phyloP scores from a whole-genome alignment of 2,888 invertebrate species.

The Harpalus rubripes region DNA sequence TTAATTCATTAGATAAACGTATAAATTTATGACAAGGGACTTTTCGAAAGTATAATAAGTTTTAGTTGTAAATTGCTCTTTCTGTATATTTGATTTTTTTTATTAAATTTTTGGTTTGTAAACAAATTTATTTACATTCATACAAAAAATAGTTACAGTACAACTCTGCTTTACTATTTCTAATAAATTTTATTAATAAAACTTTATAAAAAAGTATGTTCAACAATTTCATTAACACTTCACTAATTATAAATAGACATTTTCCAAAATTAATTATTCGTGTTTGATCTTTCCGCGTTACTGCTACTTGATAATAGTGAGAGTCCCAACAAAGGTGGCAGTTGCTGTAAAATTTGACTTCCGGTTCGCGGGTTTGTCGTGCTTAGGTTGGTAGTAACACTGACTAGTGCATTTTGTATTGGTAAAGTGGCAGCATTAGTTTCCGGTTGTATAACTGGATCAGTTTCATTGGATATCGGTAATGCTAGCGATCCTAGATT shows the following conservation, averaged over 20 bases:
- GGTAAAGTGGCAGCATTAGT: constrained; percentile 68
- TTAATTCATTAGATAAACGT: constrained; percentile 36
- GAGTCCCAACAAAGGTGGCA: constrained; percentile 71
- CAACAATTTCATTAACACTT: constrained; percentile 9
- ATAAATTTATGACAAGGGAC: constrained; percentile 50
- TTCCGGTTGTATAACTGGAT: constrained; percentile 46
- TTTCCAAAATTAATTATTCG: background rate
- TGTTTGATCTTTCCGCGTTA: constrained; percentile 28
- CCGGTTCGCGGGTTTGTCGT: constrained; percentile 72
- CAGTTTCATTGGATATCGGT: constrained; percentile 69
- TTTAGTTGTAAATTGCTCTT: constrained; percentile 55
- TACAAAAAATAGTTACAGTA: constrained; percentile 34
- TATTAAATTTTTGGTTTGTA: constrained; percentile 64
- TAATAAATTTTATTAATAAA: constrained; percentile 8
- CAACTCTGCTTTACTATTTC: constrained; percentile 4
- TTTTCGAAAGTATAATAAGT: constrained; percentile 47
- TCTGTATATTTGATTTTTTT: constrained; percentile 62
- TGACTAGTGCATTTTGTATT: constrained; percentile 73
- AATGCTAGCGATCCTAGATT: constrained; percentile 75
- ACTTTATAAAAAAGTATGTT: background rate
- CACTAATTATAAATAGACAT: background rate
- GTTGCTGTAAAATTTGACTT: constrained; percentile 71
- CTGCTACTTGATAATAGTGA: constrained; percentile 4
- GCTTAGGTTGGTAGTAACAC: constrained; percentile 74
- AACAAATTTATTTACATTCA: constrained; percentile 54